Base-by-base conservation (phyloP, 1,140 invertebrate genomes). In the Cardiocondyla obscurior region DNA sequence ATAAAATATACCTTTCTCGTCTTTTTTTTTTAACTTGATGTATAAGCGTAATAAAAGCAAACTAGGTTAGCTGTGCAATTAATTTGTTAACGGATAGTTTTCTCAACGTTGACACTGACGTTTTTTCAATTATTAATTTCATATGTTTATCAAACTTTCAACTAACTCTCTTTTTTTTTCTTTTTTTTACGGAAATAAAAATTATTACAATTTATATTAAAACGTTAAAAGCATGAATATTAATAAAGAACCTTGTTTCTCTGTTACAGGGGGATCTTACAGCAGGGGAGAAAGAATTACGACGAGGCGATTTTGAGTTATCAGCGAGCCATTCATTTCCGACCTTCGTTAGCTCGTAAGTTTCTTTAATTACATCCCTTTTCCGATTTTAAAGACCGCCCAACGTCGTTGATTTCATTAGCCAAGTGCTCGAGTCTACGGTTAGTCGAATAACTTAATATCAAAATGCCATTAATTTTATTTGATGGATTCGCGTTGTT, bases 261-360 rank as follows among this genome's bases (percentile, higher is more conserved):
- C 16, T 88, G 67, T 97, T 96, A 60, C 96, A 99, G 98, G 91
- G 98, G 98, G 76, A 97, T 99, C 90, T 94, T 99, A 89, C 96
- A 98, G 87, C 98, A 99, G 94, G 97, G 98, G 86, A 96, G 98
- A 94, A 96, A 97, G 89, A 95, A 98, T 89, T 97, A 97, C 91
- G 96, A 97, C 87, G 97, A 98, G 92, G 98, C 98, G 57, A 96
- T 99, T 85, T 95, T 97, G 91, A 98, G 97, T 93, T 99, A 99
- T 94, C 96, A 98, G 93, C 95, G 96, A 77, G 98, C 99, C 42
- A 99, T 99, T 91, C 96, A 98, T 92, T 99, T 97, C 94, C 96
- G 99, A 93, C 98, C 98, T 64, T 97, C 98, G 82, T 95, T 99
- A 94, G 98, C 98, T 92, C 95, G 98, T 99, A 95, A 98, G 98